Base-by-base conservation (phyloP, 1,140 invertebrate genomes). In the Pentalonia nigronervosa region DNA sequence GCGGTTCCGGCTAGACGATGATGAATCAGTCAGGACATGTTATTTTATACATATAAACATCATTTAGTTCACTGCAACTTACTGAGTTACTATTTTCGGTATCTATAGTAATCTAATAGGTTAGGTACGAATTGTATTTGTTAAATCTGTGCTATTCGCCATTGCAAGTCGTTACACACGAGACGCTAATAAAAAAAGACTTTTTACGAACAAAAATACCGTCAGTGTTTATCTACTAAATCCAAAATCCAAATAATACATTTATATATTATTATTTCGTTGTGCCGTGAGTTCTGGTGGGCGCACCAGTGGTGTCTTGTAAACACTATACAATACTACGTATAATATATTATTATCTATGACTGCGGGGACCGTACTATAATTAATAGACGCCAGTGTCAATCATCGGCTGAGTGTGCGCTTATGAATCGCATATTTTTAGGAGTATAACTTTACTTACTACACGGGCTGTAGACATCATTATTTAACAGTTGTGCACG, bases 401-500 rank as follows among this genome's bases (percentile, higher is more conserved):
- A 48, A 48, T 87, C 86, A 47, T 48, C 86, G 47, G 8, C 25
- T 84, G 36, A 9, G 23, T 45, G 83, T 30, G 84, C 86, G 86
- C 47, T 84, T 84, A 45, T 48, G n/a, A 48, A 87, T 87, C 86
- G 50, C 88, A 89, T 56, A 89, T 89, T 89, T 56, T 53, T 56
- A 56, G n/a, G n/a, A 36, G 50, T 53, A 25, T 25, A 53, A 50
- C 47, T 21, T 17, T 53, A 53, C n/a, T 89, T 25, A 89, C 48
- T 89, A 89, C 89, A 90, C 56, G 56, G 30, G 50, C 89, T 76
- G 60, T 76, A 53, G 91, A 93, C 91, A 93, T 93, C 91, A 93
- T 93, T 93, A 93, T 93, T 93, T 93, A 93, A 93, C 91, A 84
- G 91, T 93, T 86, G 91, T 53, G 91, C 48, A 30, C 25, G 81